Percentiles rank a stretch among this genome's conserved stretches.
phyloP scores from a whole-genome alignment of 2,797 vertebrate genomes.

The Microctenopoma steveboyesi region DNA sequence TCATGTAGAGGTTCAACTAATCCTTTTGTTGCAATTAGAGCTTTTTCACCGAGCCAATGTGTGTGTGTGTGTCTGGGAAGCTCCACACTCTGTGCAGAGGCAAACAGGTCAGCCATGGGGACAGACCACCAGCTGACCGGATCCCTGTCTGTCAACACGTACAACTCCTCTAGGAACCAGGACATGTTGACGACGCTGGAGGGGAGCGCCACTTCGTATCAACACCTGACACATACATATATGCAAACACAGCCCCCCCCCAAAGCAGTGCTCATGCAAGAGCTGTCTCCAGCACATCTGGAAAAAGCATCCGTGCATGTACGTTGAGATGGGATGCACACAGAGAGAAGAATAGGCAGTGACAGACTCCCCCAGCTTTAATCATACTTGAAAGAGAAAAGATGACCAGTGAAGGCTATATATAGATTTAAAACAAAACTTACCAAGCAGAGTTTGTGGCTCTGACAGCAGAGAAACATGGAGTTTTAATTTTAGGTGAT shows the following conservation, averaged over 20 bases:
- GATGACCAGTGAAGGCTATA: conserved; percentile 28
- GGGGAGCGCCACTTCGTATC: conserved; percentile 43
- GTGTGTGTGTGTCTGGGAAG: conserved; percentile 20
- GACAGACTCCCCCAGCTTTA: conserved; percentile 49
- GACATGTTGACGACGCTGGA: conserved; percentile 52
- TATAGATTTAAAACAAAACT: conserved; percentile 45
- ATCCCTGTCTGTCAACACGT: conserved; percentile 59
- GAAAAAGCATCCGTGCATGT: conserved; percentile 52
- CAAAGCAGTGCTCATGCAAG: conserved; percentile 10
- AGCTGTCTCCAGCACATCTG: conserved; percentile 66
- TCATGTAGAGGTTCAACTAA: conserved; percentile 22
- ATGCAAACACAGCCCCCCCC: conserved; percentile 25
- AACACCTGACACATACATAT: conserved; percentile 50
- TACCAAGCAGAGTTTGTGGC: conserved; percentile 27
- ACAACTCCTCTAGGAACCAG: conserved; percentile 35
- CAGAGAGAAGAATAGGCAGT: conserved; percentile 26
- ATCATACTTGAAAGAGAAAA: conserved; percentile 54
- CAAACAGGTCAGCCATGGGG: conserved; percentile 23
- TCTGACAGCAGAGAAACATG: conserved; percentile 34
- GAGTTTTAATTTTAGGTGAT: conserved; percentile 62
- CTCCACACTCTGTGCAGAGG: conserved; percentile 6
- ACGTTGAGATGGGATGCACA: conserved; percentile 40
- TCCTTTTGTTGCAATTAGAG: conserved; percentile 43
- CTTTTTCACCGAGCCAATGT: not conserved
- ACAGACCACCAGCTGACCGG: conserved; percentile 49